Base-by-base conservation (phyloP, 1,140 invertebrate genomes). In the Hesperophylax magnus region DNA sequence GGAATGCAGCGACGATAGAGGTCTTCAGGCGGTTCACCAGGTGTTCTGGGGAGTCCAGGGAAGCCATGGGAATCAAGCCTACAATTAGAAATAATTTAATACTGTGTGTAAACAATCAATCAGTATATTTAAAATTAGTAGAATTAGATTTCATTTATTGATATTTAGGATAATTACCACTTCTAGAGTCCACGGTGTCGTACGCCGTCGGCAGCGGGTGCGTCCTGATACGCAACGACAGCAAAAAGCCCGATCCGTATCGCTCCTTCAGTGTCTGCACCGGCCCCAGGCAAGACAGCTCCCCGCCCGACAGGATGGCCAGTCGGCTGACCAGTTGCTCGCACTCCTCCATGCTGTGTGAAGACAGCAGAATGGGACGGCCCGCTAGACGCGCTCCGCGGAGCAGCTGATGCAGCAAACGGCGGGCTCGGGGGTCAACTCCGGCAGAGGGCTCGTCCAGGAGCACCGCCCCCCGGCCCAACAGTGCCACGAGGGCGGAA, bases 271-370 rank as follows among this genome's bases (percentile, higher is more conserved):
- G 86, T 76, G 89, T 89, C 79, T 90, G 89, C 81, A 90, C 88
- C 15, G 88, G 86, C 58, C 92, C 92, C 81, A 93, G 86, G 71
- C 91, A 92, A 15, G 87, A 88, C 71, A 97, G 90, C 81, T 92
- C 88, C 0, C 97, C 97, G 77, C 91, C 91, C 0, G 94, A 93
- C 95, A 98, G 96, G 58, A 98, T 97, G 6, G 93, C 96, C 58
- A 97, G 87, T 69, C 95, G 90, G 58, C 92, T 91, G 84, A 95
- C 97, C 2, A 96, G 88, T 11, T 93, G 92, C 87, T 96, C 95
- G 88, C 94, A 96, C 90, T 98, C 97, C 87, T 97, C 96, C 96
- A 98, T 97, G 84, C 95, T 95, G 85, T 31, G 86, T 15, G 91
- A 92, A 20, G 91, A 88, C 53, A 92, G 87, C 58, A 92, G 82